These are phyloP conservation scores for Plecotus auritus DNA, from an alignment of 2,113 vertebrate species.

Conservation along the genomic window DNA sequence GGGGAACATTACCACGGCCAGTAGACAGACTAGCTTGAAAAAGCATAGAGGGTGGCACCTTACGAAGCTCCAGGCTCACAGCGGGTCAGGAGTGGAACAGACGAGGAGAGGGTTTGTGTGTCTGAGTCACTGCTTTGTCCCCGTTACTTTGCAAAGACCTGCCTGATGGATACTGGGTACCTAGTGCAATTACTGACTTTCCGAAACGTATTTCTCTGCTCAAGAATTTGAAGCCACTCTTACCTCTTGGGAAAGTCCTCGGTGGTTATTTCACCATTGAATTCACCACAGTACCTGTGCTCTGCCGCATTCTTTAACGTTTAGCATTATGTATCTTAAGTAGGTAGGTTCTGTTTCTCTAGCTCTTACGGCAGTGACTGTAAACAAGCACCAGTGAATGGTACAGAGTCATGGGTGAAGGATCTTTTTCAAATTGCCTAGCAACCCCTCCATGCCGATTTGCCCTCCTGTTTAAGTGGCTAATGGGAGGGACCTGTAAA, in stretches of 20 bases:
- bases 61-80: not conserved
- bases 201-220: not conserved
- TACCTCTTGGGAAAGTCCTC: not conserved
- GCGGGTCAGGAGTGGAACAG: not conserved
- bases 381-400: not conserved
- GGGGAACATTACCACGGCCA: not conserved
- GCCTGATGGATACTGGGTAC: not conserved
- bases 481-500: not conserved
- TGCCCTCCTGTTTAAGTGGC: not conserved
- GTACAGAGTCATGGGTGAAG: not conserved
- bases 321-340: not conserved
- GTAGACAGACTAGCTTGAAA: not conserved
- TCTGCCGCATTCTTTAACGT: not conserved
- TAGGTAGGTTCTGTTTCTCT: not conserved
- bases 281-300: not conserved
- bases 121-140: not conserved
- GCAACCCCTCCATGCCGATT: not conserved
- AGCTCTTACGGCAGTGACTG: not conserved
- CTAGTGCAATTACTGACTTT: not conserved
- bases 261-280: not conserved
- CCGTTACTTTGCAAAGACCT: not conserved
- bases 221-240: not conserved
- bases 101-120: not conserved
- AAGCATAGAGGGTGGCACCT: not conserved
- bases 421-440: not conserved